Conservation (phyloP, 2,888 invertebrate genomes). For the Drosophila nigritarsus region DNA sequence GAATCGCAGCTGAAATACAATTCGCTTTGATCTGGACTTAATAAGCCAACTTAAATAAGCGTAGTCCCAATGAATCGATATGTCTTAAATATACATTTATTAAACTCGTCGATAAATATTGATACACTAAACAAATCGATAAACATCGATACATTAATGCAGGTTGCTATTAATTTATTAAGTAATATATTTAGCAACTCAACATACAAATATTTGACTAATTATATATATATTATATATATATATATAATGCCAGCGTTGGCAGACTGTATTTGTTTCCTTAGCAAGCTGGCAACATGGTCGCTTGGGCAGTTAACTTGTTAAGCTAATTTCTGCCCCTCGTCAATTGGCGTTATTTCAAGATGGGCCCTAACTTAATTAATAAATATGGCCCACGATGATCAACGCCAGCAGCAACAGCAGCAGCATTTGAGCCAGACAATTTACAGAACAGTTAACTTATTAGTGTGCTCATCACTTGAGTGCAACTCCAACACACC, state of each 20-base stretch:
- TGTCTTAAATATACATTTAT: not conserved
- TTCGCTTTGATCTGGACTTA: not conserved
- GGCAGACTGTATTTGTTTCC: not conserved
- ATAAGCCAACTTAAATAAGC: not conserved
- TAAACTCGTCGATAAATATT: not conserved
- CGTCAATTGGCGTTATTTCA: not conserved
- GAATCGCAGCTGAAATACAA: not conserved
- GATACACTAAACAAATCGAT: not conserved
- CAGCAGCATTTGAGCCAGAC: slow-evolving; percentile 47
- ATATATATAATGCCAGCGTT: not conserved
- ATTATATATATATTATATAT: not conserved
- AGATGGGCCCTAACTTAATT: slow-evolving; percentile 24
- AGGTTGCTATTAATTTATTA: not conserved
- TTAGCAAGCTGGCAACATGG: not conserved
- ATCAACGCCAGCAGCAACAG: slow-evolving; percentile 1
- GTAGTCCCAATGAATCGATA: not conserved
- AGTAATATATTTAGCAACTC: not conserved
- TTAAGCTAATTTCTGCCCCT: not conserved
- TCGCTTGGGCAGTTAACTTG: not conserved
- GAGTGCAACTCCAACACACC: not conserved
- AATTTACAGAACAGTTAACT: slow-evolving; percentile 70
- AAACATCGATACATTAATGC: not conserved
- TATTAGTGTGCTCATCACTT: slow-evolving; percentile 55
- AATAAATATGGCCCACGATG: slow-evolving; percentile 44
- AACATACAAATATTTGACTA: not conserved